These are phyloP conservation scores for Falco punctatus DNA, from an alignment of 2,113 vertebrate species.

Conservation along the genomic window DNA sequence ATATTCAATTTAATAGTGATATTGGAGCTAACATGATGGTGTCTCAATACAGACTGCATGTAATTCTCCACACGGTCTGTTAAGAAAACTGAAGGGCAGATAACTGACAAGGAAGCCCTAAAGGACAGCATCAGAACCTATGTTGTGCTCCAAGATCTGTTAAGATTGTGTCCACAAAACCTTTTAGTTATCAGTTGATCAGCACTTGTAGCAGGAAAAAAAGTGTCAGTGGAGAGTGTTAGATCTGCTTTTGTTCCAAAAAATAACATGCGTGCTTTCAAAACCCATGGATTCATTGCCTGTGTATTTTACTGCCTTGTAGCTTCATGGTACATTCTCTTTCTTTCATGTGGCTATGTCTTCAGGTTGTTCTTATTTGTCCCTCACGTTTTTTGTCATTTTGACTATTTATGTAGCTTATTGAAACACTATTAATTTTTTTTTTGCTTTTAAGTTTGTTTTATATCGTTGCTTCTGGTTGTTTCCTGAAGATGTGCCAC, in stretches of 20 bases:
- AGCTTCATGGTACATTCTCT: not conserved
- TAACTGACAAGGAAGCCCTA: not conserved
- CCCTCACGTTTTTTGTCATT: not conserved
- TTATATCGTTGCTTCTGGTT: not conserved
- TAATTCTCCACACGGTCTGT: not conserved
- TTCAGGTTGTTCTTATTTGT: not conserved
- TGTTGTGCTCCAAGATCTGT: not conserved
- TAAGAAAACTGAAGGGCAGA: not conserved
- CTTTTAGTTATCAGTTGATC: not conserved
- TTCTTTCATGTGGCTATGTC: not conserved
- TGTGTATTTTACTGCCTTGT: not conserved
- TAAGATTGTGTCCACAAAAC: not conserved
- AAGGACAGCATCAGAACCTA: not conserved
- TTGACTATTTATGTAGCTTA: not conserved
- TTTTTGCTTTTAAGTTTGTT: not conserved
- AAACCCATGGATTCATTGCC: not conserved
- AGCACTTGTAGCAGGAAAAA: not conserved
- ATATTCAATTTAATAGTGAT: not conserved
- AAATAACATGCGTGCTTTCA: not conserved
- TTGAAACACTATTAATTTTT: not conserved
- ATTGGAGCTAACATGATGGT: not conserved
- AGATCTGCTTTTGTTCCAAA: not conserved
- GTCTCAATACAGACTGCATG: not conserved
- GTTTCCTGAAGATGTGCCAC: not conserved
- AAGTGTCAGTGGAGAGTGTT: not conserved